Evolutionary conservation across 2,113 vertebrate species (phyloP), one percentile per base, ranked within the genome.

Genomic region (Lagenorhynchus albirostris): DNA sequence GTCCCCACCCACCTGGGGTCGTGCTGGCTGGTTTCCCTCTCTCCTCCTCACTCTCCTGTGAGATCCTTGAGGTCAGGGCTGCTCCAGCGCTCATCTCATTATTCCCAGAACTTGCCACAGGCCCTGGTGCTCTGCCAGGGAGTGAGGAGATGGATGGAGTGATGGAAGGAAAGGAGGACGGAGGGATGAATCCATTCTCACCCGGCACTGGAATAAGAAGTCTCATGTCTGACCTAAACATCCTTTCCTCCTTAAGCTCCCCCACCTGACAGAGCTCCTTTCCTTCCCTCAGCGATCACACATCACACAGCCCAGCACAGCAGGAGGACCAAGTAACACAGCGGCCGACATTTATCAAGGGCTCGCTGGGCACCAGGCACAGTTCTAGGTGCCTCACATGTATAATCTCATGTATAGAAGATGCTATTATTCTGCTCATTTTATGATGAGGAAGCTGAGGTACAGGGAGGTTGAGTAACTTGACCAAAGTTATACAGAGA

Each of bases 331-430:
- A 50, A 10, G 36, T 31, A 9, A 17, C 2, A 23, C 79, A 3
- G 36, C 14, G 65, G 74, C 50, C 0, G 20, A 29, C 53, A 1
- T 18, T 26, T 36, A 1, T 15, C 10, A 1, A 1, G 41, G 44
- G 41, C 31, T 31, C 6, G 3, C 25, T 36, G 0, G 26, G 33
- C 60, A 31, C 33, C 60, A 53, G 17, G 73, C 23, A 20, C 44
- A 3, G 4, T 11, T 36, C 71, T 36, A 13, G 23, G 23, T 50
- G 60, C 60, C 31, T 10, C 50, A 0, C 8, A 9, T 1, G 12
- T 10, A 9, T 60, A 21, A 41, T 21, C 55, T 31, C 18, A 1
- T 21, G 25, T n/a, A 7, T 31, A 29, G 23, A 2, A 67, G 73
- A 17, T 26, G 76, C 73, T 15, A n/a, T 67, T 67, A 53, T 1